Evolutionary conservation across 2,113 vertebrate species (phyloP).

Genomic region (Noctilio leporinus): DNA sequence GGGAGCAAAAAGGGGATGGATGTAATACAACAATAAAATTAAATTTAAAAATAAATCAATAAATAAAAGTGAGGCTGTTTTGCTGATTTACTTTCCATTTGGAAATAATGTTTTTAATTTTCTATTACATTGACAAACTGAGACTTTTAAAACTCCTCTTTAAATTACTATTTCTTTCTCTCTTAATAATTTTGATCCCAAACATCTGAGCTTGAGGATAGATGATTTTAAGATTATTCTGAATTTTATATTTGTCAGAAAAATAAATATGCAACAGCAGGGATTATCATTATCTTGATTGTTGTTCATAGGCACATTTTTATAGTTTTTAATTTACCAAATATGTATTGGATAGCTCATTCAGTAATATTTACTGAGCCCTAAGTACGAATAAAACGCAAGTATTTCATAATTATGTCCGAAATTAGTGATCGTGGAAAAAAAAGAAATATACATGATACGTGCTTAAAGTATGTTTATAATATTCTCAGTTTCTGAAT

Average conservation of each 20-base stretch:
- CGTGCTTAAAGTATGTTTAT: neutral
- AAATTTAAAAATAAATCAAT: no score
- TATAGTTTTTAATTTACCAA: neutral
- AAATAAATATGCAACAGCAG: neutral
- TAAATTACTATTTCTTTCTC: neutral
- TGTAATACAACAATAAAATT: no score
- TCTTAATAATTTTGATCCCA: slow-evolving; percentile 16
- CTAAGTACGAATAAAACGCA: neutral
- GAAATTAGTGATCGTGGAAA: neutral
- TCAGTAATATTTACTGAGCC: neutral
- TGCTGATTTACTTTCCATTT: slow-evolving; percentile 60
- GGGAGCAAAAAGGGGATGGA: no score
- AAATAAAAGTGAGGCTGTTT: slow-evolving; percentile 73
- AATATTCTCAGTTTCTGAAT: neutral
- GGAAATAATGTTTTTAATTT: slow-evolving; percentile 12
- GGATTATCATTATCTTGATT: neutral
- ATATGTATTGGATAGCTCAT: neutral
- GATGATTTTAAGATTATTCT: slow-evolving; percentile 5
- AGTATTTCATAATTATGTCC: neutral
- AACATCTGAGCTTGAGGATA: neutral
- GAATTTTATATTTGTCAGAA: neutral
- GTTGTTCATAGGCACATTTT: neutral
- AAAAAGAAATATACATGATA: neutral
- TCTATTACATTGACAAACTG: neutral
- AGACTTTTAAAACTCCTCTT: neutral